Percentiles rank a stretch among this genome's conserved stretches.
phyloP scores from a whole-genome alignment of 2,797 vertebrate genomes.

The Trachurus trachurus region DNA sequence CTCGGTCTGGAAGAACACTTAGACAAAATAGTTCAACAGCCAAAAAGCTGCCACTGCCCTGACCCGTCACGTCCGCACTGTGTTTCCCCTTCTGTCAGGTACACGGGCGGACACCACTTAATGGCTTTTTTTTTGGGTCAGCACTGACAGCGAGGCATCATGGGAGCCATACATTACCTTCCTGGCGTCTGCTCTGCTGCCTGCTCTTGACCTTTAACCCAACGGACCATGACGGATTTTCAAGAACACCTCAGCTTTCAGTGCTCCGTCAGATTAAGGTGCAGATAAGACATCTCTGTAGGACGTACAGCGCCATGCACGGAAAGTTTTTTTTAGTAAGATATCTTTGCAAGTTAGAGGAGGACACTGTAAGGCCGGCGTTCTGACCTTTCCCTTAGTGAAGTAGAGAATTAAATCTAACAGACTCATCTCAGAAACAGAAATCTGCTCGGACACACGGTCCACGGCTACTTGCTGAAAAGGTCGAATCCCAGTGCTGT shows the following conservation, averaged over 20 bases:
- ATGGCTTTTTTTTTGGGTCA: slow-evolving; percentile 73
- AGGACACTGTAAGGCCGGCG: background rate
- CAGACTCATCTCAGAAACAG: slow-evolving; percentile 53
- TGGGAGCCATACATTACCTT: slow-evolving; percentile 77
- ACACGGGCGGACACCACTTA: slow-evolving; percentile 51
- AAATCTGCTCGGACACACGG: slow-evolving; percentile 34
- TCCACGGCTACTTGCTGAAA: slow-evolving; percentile 40
- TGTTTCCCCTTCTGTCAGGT: slow-evolving; percentile 52
- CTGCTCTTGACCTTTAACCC: slow-evolving; percentile 76
- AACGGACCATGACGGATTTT: slow-evolving; percentile 47
- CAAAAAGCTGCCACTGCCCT: slow-evolving; percentile 46
- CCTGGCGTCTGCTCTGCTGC: slow-evolving; percentile 71
- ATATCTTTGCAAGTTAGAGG: background rate
- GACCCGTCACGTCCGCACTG: slow-evolving; percentile 55
- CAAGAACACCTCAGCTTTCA: slow-evolving; percentile 28
- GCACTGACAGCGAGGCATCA: slow-evolving; percentile 67
- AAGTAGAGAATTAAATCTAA: slow-evolving; percentile 49
- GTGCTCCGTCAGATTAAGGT: slow-evolving; percentile 23
- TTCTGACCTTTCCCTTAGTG: slow-evolving; percentile 52
- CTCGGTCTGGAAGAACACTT: slow-evolving; percentile 72
- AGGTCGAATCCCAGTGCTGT: slow-evolving; percentile 46
- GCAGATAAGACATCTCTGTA: background rate
- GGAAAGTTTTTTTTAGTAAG: background rate
- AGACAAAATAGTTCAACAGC: slow-evolving; percentile 48
- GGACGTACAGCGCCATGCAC: background rate